phyloP scores from a whole-genome alignment of 92 coral and sea anemone species.

The Paramuricea clavata region DNA sequence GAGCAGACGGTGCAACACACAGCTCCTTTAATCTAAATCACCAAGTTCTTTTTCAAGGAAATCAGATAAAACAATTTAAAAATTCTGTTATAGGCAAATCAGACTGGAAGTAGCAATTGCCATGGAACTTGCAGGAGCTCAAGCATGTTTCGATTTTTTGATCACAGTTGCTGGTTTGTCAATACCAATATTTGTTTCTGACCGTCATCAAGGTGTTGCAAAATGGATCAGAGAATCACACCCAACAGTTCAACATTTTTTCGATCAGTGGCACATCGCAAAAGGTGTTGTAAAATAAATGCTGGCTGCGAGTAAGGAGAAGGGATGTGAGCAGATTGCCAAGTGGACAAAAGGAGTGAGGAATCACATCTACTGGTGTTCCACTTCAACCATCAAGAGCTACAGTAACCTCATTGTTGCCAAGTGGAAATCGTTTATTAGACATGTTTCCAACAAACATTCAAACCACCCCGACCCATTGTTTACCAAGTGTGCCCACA shows the following conservation, averaged over 20 bases:
- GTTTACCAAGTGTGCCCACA: constrained; percentile 12
- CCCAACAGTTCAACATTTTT: constrained; percentile 17
- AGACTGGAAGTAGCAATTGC: constrained; percentile 47
- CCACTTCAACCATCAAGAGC: constrained; percentile 1
- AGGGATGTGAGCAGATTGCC: neutral
- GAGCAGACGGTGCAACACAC: too few species aligned
- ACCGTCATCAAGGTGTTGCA: constrained; percentile 2
- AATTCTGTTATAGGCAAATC: constrained; percentile 31
- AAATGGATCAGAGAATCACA: constrained; percentile 53
- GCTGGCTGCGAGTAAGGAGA: neutral
- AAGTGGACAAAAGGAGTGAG: neutral
- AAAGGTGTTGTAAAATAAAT: neutral
- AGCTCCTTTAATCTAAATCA: neutral
- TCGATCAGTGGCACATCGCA: neutral
- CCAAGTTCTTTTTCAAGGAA: neutral
- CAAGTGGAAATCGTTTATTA: constrained; percentile 12
- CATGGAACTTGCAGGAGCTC: constrained; percentile 53
- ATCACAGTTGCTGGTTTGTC: constrained; percentile 8
- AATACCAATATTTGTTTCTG: constrained; percentile 42
- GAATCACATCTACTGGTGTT: constrained; percentile 22
- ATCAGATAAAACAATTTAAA: neutral
- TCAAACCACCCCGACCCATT: constrained; percentile 5
- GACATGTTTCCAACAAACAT: constrained; percentile 10
- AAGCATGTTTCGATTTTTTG: constrained; percentile 20
- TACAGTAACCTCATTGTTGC: neutral